Percentiles rank a stretch among this genome's conserved stretches.
Conservation (phyloP, 92 coral and sea anemone genomes). For the Phenganax marumi region DNA sequence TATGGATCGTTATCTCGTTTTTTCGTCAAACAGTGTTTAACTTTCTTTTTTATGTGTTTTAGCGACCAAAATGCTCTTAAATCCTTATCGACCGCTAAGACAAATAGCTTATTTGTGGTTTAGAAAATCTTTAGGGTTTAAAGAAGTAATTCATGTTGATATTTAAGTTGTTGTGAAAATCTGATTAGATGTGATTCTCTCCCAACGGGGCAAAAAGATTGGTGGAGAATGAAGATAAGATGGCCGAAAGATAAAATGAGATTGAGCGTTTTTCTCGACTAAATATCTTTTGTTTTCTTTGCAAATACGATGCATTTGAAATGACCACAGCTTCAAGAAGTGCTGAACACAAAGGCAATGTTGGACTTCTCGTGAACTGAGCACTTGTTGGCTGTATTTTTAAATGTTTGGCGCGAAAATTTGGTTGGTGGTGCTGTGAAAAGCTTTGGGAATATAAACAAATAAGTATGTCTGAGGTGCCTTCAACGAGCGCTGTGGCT, state of each 20-base stretch:
- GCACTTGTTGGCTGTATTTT: neutral
- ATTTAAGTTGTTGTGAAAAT: neutral
- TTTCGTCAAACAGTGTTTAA: too few relatives aligned
- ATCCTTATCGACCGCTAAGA: too few relatives aligned
- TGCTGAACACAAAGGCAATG: neutral
- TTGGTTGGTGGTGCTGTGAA: neutral
- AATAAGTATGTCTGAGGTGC: slow-evolving; percentile 4
- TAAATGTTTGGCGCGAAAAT: slow-evolving; percentile 20
- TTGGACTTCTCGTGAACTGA: neutral
- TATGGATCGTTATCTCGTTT: slow-evolving; percentile 4
- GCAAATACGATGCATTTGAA: slow-evolving; percentile 1
- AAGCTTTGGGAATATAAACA: neutral
- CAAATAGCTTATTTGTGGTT: neutral
- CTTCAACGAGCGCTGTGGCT: neutral
- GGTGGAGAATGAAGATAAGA: slow-evolving; percentile 34
- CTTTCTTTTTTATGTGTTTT: neutral
- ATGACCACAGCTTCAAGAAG: neutral
- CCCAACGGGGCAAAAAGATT: slow-evolving; percentile 14
- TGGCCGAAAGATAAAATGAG: slow-evolving; percentile 1
- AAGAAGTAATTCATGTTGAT: neutral
- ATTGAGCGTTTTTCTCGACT: neutral
- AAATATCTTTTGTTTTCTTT: neutral
- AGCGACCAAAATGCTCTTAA: neutral
- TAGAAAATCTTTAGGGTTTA: neutral
- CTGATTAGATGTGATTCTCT: slow-evolving; percentile 8